Evolutionary conservation across 92 coral and sea anemone genomes (phyloP), one percentile per base, ranked within the genome.

Genomic region (Scolanthus callimorphus): DNA sequence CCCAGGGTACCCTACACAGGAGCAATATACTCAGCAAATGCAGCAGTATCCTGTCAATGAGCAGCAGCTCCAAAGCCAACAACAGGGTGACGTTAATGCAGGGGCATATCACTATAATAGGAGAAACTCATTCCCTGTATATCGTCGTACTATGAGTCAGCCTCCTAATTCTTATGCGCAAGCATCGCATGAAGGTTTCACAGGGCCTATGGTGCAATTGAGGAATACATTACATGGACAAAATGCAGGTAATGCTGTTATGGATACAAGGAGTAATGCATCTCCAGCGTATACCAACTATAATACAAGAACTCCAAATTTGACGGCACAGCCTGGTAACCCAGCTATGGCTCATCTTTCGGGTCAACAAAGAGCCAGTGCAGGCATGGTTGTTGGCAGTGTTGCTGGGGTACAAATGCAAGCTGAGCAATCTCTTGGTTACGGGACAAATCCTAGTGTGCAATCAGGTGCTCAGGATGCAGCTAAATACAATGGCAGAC

Each of bases 81-180:
- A 43, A 22, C 63, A 56, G 54, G 43, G 60, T 12, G 75, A 68
- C 25, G 27, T 68, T 55, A 54, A 61, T 13, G 27, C 64, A 22
- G 22, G 67, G 24, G 53, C 65, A 20, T 78, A 74, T 50, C 81
- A 78, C 52, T 79, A 78, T 43, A 82, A 85, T 28, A 62, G 96
- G 27, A 55, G 96, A 34, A 85, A 88, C 63, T 88, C 96, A 15
- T 83, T 88, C 53, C 96, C 96, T 2, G 55, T 88, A 46, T 82
- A 76, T 45, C 77, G 80, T 51, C 90, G 90, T 15, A 65, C 55
- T 43, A 65, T 59, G 51, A 74, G 53, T 60, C 96, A 88, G 48
- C 77, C 85, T 44, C 51, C 46, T 22, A 81, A 64, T 26, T 12
- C 30, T 29, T 68, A 68, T 29, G 65, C 46, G 8, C 75, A 59